These are phyloP conservation scores for Dicranocentrus wangi DNA, from an alignment of 2,888 invertebrate species.

Conservation along the genomic window DNA sequence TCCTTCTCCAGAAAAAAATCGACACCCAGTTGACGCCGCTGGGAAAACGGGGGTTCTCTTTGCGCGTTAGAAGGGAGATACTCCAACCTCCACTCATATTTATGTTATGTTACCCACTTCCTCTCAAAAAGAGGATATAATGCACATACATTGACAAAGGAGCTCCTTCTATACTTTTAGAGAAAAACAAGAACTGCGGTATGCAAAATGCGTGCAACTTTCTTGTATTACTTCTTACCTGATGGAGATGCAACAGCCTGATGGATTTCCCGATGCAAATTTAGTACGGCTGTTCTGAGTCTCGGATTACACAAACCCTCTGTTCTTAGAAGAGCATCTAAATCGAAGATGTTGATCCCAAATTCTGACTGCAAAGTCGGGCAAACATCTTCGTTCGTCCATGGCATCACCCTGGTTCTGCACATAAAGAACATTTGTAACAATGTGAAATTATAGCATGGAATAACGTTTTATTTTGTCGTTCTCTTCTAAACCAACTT, in stretches of 20 bases:
- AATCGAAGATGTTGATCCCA: slow-evolving; percentile 69
- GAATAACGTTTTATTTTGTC: slow-evolving; percentile 1
- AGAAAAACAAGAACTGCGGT: background rate
- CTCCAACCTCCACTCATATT: background rate
- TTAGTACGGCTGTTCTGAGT: slow-evolving; percentile 64
- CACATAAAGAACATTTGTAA: slow-evolving; percentile 27
- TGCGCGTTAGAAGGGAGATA: slow-evolving; percentile 3
- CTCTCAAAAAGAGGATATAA: background rate
- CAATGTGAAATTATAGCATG: slow-evolving; percentile 4
- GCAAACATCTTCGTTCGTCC: slow-evolving; percentile 48
- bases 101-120: background rate
- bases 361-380: slow-evolving; percentile 61
- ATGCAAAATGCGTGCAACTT: background rate
- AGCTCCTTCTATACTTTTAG: background rate
- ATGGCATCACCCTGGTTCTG: slow-evolving; percentile 22
- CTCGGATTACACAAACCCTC: slow-evolving; percentile 65
- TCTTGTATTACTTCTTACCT: slow-evolving; percentile 26
- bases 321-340: slow-evolving; percentile 65
- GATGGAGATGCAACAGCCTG: slow-evolving; percentile 64
- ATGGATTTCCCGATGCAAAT: slow-evolving; percentile 68
- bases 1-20: slow-evolving; percentile 9
- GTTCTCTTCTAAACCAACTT: slow-evolving; percentile 21
- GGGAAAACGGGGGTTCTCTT: slow-evolving; percentile 3
- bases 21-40: slow-evolving; percentile 25
- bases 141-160: too few species aligned